Percentiles rank a stretch among this genome's conserved stretches.
Evolutionary conservation across 2,888 invertebrate genomes (phyloP).

Genomic region (Parasteatoda lunata): DNA sequence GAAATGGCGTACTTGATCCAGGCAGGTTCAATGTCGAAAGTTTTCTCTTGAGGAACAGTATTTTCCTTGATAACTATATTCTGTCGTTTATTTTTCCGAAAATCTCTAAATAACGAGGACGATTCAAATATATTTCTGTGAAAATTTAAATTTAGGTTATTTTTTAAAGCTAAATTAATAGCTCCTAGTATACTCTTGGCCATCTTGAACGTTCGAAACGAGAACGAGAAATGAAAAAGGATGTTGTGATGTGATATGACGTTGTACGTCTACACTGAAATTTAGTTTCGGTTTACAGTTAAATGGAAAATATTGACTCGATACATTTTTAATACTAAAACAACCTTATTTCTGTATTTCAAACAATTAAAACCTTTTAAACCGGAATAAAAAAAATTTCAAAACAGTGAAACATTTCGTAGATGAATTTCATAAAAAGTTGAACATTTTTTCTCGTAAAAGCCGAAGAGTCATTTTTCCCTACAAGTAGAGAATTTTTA

Average conservation of each 20-base stretch:
- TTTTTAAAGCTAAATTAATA: slow-evolving; percentile 13
- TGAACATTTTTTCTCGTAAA: too few species aligned
- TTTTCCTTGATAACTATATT: slow-evolving; percentile 60
- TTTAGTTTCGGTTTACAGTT: not conserved
- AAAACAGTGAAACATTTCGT: too few species aligned
- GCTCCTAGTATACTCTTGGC: slow-evolving; percentile 11
- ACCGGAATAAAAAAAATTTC: too few species aligned
- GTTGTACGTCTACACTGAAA: not conserved
- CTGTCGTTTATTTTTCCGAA: slow-evolving; percentile 48
- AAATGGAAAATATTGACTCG: not conserved
- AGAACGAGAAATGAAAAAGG: not conserved
- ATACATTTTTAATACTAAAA: too few species aligned
- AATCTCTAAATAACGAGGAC: slow-evolving; percentile 28
- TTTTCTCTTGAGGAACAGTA: slow-evolving; percentile 55
- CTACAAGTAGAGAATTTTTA: too few species aligned
- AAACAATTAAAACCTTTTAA: too few species aligned
- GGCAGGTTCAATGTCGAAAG: slow-evolving; percentile 55
- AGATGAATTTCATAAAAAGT: too few species aligned
- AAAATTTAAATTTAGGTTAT: slow-evolving; percentile 5
- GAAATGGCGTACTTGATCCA: slow-evolving; percentile 65
- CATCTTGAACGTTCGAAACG: not conserved
- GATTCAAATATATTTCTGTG: slow-evolving; percentile 24
- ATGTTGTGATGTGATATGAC: not conserved
- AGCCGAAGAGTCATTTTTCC: too few species aligned
- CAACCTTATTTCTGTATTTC: too few species aligned